These are phyloP conservation scores for Tenodera sinensis DNA, from an alignment of 2,888 invertebrate species.

Conservation along the genomic window DNA sequence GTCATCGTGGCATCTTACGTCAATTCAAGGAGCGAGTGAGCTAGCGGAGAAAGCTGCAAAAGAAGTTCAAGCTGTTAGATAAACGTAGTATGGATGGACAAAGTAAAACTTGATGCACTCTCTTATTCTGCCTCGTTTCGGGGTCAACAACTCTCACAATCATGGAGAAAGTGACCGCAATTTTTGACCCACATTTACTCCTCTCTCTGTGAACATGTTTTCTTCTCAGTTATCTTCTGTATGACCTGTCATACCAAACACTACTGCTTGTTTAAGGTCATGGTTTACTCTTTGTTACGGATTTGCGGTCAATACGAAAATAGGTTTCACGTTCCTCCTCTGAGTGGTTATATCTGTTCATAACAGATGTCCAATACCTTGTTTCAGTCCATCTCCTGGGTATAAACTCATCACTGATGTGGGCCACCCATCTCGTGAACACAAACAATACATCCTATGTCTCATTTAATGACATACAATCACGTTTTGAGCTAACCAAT, in stretches of 20 bases:
- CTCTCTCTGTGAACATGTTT: neutral
- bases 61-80: neutral
- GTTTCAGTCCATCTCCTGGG: no score
- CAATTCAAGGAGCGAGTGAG: neutral
- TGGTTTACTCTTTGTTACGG: neutral
- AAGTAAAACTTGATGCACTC: neutral
- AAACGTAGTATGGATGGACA: neutral
- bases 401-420: no score
- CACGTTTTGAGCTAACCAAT: no score
- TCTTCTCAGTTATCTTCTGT: neutral
- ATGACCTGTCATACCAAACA: neutral
- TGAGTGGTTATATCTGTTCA: no score
- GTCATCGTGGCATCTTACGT: neutral
- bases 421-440: no score
- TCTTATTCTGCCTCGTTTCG: neutral
- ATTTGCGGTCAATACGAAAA: neutral
- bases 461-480: no score
- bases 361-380: no score
- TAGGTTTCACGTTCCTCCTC: no score
- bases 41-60: neutral
- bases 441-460: no score
- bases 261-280: neutral
- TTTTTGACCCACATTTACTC: conserved; percentile 17
- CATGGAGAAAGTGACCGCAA: conserved; percentile 22
- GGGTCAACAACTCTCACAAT: conserved; percentile 19